A percentile compares a stretch with the other conserved stretches of the same genome.
Conservation (phyloP, 2,888 invertebrate species). For the Limulus polyphemus region DNA sequence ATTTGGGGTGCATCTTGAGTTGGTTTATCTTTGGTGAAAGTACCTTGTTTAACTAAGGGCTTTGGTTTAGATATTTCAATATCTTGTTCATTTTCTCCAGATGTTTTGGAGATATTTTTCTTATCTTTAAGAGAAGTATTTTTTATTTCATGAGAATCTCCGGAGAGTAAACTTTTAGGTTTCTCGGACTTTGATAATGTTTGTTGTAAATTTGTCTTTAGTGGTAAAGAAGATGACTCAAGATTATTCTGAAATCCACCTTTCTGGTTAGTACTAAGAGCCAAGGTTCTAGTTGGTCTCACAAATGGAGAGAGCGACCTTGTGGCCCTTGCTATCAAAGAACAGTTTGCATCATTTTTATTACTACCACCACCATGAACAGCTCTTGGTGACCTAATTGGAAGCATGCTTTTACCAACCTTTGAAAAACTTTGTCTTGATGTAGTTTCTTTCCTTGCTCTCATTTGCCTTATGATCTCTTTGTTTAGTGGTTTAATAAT, state of each 20-base stretch:
- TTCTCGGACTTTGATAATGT: neutral
- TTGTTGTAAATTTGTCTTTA: neutral
- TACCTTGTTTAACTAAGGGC: slow-evolving; percentile 67
- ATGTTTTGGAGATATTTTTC: neutral
- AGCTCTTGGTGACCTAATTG: slow-evolving; percentile 10
- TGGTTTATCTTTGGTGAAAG: slow-evolving; percentile 69
- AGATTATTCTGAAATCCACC: neutral
- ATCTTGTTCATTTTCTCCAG: neutral
- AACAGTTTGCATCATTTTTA: no score
- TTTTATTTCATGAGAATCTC: neutral
- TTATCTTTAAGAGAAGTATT: neutral
- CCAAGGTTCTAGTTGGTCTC: slow-evolving; percentile 20
- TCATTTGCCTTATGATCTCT: slow-evolving; percentile 21
- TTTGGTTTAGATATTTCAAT: slow-evolving; percentile 36
- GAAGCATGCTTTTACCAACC: slow-evolving; percentile 7
- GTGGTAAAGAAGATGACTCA: neutral
- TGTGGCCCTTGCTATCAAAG: slow-evolving; percentile 6
- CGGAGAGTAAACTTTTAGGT: neutral
- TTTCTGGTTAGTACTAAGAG: slow-evolving; percentile 5
- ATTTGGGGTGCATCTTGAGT: slow-evolving; percentile 23
- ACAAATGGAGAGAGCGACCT: slow-evolving; percentile 10
- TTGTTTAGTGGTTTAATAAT: slow-evolving; percentile 41
- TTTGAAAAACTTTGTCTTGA: neutral
- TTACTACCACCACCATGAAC: neutral
- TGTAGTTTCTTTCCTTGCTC: slow-evolving; percentile 19